Evolutionary conservation across 2,797 vertebrate genomes (phyloP), one percentile per base, ranked within the genome.

Genomic region (Melanotaenia trifasciata): DNA sequence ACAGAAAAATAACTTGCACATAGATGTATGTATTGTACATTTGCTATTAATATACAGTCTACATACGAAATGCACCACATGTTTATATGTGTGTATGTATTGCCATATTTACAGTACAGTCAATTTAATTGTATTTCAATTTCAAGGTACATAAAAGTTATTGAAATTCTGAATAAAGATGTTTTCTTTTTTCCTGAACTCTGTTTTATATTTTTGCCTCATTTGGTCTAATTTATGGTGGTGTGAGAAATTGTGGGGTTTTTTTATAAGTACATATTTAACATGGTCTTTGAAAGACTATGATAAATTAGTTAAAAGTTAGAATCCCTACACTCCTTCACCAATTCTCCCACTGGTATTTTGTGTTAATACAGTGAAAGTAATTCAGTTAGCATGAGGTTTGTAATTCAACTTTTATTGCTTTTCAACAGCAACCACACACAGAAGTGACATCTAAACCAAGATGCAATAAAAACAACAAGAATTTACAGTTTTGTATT

Each of bases 51-150:
- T 94, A 90, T 91, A 91, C 86, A 91, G 76, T 91, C 85, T 87
- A 94, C 89, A 84, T 90, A 92, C 86, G 67, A 89, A 92, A 91
- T 82, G 89, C 93, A 94, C 93, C 94, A 94, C 92, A 90, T 94
- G 93, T 94, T 94, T 92, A 89, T 93, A 94, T 94, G 93, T 94
- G 91, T 94, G 93, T 95, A 93, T 93, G 92, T 94, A 93, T 94
- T 90, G 92, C 92, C 94, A 94, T 94, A 93, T 85, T 90, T 93
- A 93, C 90, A 89, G 92, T 94, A 90, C 89, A 92, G 93, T 95
- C 92, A 63, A 84, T 89, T 92, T 94, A 92, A 93, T 94, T 95
- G 95, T 95, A 94, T 94, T 94, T 94, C 93, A 80, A 92, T 92
- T 94, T 91, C 89, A 94, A 93, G 92, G 90, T 92, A 90, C 90